These are phyloP conservation scores for Yponomeuta evonymella DNA, from an alignment of 2,888 invertebrate species.

Conservation along the genomic window DNA sequence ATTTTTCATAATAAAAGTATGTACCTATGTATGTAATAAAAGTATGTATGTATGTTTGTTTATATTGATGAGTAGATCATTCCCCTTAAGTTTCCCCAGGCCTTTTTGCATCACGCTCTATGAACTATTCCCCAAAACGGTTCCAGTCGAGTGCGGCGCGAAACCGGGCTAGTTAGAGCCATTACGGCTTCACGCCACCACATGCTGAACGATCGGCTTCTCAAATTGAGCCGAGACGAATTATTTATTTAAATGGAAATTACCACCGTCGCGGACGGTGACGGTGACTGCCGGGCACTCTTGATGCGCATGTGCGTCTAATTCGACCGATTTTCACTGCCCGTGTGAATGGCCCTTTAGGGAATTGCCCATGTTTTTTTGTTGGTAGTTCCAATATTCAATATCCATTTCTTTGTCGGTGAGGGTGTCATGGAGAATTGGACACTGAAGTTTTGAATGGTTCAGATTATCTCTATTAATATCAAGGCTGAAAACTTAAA, in stretches of 20 bases:
- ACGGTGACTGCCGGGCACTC: conserved; percentile 20
- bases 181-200: conserved; percentile 60
- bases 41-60: too few species aligned
- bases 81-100: too few species aligned
- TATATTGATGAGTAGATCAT: too few species aligned
- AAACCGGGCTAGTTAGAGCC: conserved; percentile 68
- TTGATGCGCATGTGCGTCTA: conserved; percentile 53
- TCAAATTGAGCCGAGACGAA: conserved; percentile 67
- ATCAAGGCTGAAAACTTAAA: neutral
- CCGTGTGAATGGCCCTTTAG: conserved; percentile 36
- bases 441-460: neutral
- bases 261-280: conserved; percentile 39
- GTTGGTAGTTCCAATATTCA: neutral
- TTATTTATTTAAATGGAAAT: conserved; percentile 74
- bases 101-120: too few species aligned
- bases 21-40: too few species aligned
- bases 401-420: neutral
- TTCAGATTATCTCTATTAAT: neutral
- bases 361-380: conserved; percentile 6
- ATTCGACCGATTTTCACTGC: conserved; percentile 37
- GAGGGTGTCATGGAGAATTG: neutral
- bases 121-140: conserved; percentile 16
- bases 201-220: conserved; percentile 47
- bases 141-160: conserved; percentile 52
- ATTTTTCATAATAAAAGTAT: too few species aligned